A percentile compares a stretch with the other conserved stretches of the same genome.
Conservation (phyloP, 2,888 invertebrate genomes). For the Rhagophthalmus giganteus region DNA sequence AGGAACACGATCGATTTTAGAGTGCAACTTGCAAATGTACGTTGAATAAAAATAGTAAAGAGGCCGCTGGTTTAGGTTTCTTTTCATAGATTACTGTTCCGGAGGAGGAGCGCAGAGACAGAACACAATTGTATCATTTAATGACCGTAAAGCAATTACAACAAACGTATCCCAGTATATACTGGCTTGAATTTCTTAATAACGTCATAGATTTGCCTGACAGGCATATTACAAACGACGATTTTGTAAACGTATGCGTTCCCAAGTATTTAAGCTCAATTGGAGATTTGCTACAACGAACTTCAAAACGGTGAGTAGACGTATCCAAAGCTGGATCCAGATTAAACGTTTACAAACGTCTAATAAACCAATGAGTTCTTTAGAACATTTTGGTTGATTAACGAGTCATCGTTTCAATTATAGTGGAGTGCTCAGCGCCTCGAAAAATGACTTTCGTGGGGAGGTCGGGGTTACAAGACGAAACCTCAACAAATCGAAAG, state of each 20-base stretch:
- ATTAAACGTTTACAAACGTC: too few species aligned
- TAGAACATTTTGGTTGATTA: too few species aligned
- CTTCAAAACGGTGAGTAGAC: constrained; percentile 35
- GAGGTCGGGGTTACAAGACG: too few species aligned
- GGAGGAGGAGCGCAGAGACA: constrained; percentile 24
- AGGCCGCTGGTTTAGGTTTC: neutral
- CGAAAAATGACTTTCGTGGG: too few species aligned
- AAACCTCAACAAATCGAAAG: too few species aligned
- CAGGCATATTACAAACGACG: constrained; percentile 46
- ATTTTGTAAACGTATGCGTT: constrained; percentile 57
- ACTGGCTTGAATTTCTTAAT: constrained; percentile 58
- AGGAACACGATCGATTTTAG: constrained; percentile 36
- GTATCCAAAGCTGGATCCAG: too few species aligned
- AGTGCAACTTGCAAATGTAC: constrained; percentile 33
- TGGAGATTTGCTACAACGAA: constrained; percentile 35
- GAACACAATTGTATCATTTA: constrained; percentile 51
- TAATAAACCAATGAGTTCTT: too few species aligned
- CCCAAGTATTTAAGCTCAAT: constrained; percentile 54
- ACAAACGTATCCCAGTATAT: constrained; percentile 49
- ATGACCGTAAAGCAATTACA: constrained; percentile 57
- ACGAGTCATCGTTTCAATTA: too few species aligned
- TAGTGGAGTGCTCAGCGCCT: too few species aligned
- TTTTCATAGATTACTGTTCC: constrained; percentile 13
- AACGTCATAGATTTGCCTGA: constrained; percentile 49
- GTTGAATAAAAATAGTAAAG: too few species aligned